These are phyloP conservation scores for Xenus cinereus DNA, from an alignment of 2,113 vertebrate genomes.

Conservation along the genomic window DNA sequence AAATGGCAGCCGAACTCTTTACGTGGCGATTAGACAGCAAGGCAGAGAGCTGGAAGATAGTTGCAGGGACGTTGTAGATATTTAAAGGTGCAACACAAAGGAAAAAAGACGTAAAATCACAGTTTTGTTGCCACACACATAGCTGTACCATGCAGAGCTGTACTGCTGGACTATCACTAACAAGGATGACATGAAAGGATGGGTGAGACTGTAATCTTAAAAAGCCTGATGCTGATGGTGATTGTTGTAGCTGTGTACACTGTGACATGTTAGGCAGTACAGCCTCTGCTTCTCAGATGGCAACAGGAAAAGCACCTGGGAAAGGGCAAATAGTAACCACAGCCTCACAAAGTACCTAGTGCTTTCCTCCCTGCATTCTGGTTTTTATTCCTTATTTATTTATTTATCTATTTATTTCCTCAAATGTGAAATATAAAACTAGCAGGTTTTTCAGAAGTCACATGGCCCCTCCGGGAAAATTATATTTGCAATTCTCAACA, in stretches of 20 bases:
- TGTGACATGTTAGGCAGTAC: conserved; percentile 14
- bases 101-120: background rate
- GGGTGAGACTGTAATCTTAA: conserved; percentile 11
- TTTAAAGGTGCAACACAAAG: background rate
- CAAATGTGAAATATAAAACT: background rate
- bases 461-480: background rate
- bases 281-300: conserved; percentile 36
- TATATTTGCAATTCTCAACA: background rate
- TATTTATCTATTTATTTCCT: background rate
- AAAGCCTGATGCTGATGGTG: background rate
- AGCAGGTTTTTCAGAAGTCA: background rate
- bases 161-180: background rate
- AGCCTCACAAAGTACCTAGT: background rate
- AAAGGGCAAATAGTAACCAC: background rate
- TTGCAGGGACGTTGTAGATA: background rate
- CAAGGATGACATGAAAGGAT: conserved; percentile 9
- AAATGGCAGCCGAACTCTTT: conserved; percentile 11
- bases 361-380: background rate
- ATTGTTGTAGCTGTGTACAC: conserved; percentile 5
- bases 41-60: background rate
- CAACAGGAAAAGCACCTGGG: background rate
- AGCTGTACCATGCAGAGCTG: background rate
- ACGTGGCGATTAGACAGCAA: background rate
- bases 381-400: background rate
- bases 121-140: background rate